Evolutionary conservation across 2,113 vertebrate species (phyloP).

Genomic region (Petaurus breviceps): DNA sequence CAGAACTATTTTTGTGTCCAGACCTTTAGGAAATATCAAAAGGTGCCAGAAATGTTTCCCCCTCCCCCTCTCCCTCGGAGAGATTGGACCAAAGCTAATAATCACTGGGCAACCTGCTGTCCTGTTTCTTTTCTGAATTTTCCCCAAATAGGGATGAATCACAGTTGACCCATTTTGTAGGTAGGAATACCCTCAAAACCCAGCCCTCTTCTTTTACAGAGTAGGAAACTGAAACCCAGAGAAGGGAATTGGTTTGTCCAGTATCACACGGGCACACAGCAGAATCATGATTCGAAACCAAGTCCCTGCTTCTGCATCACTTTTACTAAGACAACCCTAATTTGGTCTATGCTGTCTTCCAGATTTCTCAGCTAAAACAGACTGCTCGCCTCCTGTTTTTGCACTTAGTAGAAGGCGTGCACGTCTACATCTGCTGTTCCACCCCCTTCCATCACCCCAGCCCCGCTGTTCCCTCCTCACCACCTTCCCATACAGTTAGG

Average conservation of each 20-base stretch:
- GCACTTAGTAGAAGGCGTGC: conserved; percentile 37
- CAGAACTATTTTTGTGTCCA: conserved; percentile 54
- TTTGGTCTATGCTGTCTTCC: neutral
- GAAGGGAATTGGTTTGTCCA: neutral
- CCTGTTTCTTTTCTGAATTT: conserved; percentile 13
- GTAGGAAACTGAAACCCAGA: neutral
- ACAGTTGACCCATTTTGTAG: neutral
- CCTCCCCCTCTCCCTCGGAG: conserved; percentile 28
- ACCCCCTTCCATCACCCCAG: conserved; percentile 33
- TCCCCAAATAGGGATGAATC: neutral
- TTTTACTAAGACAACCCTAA: neutral
- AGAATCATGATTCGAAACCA: neutral
- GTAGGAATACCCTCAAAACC: neutral
- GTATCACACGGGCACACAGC: neutral
- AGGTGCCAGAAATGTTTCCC: conserved; percentile 21
- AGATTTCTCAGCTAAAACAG: neutral
- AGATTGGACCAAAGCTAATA: neutral
- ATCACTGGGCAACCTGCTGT: neutral
- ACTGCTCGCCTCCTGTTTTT: conserved; percentile 23
- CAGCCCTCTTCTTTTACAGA: neutral
- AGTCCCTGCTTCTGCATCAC: neutral
- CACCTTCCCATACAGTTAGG: conserved; percentile 26
- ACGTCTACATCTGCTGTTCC: conserved; percentile 27
- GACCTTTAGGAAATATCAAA: conserved; percentile 40
- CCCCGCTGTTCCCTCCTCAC: conserved; percentile 48